phyloP scores from a whole-genome alignment of 1,140 invertebrate species.

The Heliothis subflexa region DNA sequence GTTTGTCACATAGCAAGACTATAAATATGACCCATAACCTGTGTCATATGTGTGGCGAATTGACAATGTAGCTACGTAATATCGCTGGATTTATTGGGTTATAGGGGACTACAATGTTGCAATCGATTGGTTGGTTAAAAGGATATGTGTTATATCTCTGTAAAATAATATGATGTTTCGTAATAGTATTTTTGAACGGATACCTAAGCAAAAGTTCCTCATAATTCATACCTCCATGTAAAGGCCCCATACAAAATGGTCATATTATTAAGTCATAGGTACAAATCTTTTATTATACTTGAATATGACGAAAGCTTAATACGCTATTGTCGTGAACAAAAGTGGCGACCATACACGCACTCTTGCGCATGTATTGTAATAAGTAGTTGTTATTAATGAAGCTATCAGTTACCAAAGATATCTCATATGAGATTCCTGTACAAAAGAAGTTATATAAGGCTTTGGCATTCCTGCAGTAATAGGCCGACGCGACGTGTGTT shows the following conservation, averaged over 20 bases:
- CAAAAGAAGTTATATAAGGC: constrained; percentile 5
- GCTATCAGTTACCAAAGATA: constrained; percentile 10
- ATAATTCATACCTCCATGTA: too few relatives aligned
- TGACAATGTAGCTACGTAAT: too few relatives aligned
- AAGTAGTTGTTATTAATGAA: constrained; percentile 19
- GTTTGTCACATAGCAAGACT: background rate
- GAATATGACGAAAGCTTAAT: background rate
- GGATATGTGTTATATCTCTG: too few relatives aligned
- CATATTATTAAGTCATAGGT: background rate
- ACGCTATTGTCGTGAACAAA: background rate
- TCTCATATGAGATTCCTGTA: constrained; percentile 4
- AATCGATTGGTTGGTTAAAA: too few relatives aligned
- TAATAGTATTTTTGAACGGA: too few relatives aligned
- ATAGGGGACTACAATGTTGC: too few relatives aligned
- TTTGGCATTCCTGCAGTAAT: background rate
- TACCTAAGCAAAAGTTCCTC: too few relatives aligned
- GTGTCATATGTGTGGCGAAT: background rate
- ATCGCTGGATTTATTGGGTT: too few relatives aligned
- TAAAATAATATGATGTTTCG: too few relatives aligned
- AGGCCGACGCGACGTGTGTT: background rate
- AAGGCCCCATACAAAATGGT: too few relatives aligned
- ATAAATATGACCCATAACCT: background rate
- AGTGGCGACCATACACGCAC: constrained; percentile 1
- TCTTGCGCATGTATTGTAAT: background rate
- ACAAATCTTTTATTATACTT: background rate